Evolutionary conservation across 2,888 invertebrate species (phyloP), one percentile per base, ranked within the genome.

Genomic region (Diarsia mendica): DNA sequence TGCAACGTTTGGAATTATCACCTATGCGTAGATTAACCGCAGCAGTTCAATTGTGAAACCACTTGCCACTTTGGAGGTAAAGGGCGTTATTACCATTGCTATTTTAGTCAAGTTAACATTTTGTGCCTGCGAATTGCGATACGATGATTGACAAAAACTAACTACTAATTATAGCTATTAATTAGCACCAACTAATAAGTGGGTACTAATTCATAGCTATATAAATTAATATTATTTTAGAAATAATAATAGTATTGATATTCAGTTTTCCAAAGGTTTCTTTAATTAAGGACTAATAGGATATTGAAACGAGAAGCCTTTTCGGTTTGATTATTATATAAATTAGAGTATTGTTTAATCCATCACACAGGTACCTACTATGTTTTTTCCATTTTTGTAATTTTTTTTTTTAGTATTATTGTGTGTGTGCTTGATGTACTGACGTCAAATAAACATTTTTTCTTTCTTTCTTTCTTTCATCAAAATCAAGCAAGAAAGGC

Each of bases 221-320:
- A 28, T 39, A 39, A 39, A 20, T 49, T 48, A 18, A 9, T 53
- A 67, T 44, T 39, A 15, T 15, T 51, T 28, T 10, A 10, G 15
- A 11, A 46, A 46, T 4, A n/a, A 1, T 51, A 44, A 28, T 4
- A 20, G 2, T 51, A 28, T 15, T 3, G 3, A 3, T 15, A 28
- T 72, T 20, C 13, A 11, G 60, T 46, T 61, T 67, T 23, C 20
- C 3, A n/a, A 60, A 2, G 61, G 49, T 48, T 76, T 67, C 67
- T 20, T 58, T 49, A n/a, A 39, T 48, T 48, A 8, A 4, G 49
- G 18, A 15, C 20, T 46, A 51, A 65, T 23, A 46, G 11, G 33
- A 20, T 75, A 46, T 53, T 63, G 61, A 75, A 53, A 66, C 20
- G 8, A 44, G 74, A 74, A 66, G 33, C 75, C 67, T 67, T 28